Evolutionary conservation across 2,113 vertebrate genomes (phyloP).

Genomic region (Butastur rufipennis): DNA sequence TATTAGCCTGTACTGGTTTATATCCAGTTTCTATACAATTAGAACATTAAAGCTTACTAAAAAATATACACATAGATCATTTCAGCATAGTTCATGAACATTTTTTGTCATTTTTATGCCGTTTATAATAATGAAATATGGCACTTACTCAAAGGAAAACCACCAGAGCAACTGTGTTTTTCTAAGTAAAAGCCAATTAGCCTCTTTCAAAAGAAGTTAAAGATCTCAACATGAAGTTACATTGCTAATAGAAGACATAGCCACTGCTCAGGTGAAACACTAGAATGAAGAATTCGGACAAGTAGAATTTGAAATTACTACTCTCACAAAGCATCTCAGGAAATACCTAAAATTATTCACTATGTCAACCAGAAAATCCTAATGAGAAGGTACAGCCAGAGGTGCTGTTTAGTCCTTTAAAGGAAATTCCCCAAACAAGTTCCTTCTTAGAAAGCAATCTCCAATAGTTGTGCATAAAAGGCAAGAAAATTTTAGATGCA

Average conservation of each 20-base stretch:
- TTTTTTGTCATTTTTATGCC: background rate
- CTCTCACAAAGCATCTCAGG: background rate
- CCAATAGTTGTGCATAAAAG: accelerated
- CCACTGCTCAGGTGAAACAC: background rate
- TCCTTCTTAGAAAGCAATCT: background rate
- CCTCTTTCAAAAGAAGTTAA: background rate
- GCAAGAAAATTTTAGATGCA: background rate
- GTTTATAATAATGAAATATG: background rate
- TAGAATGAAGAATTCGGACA: background rate
- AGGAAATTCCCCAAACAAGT: background rate
- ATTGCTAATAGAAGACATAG: background rate
- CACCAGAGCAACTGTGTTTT: background rate
- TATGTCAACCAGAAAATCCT: background rate
- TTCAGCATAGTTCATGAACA: background rate
- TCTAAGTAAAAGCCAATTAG: background rate
- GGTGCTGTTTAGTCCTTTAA: background rate
- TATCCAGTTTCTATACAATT: background rate
- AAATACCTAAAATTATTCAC: background rate
- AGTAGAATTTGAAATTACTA: background rate
- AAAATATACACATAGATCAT: background rate
- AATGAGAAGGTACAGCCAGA: background rate
- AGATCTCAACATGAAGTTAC: background rate
- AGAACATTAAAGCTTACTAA: background rate
- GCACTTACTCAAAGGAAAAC: background rate
- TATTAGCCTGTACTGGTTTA: background rate